Conservation (phyloP, 2,888 invertebrate genomes). For the Hydraecia micacea region DNA sequence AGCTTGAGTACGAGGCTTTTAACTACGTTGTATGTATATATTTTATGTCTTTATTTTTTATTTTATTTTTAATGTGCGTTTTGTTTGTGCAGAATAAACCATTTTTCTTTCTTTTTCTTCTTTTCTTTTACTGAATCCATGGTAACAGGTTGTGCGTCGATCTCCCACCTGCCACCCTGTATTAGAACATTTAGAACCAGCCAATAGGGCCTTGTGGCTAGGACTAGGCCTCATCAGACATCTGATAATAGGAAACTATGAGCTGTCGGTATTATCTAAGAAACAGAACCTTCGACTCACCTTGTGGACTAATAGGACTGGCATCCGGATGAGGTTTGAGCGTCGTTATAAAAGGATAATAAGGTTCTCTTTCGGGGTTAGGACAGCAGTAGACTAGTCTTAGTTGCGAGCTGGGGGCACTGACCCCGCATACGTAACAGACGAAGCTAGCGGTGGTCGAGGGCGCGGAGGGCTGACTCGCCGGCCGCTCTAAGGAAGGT, state of each 20-base stretch:
- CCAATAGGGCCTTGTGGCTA: background rate
- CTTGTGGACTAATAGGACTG: conserved; percentile 97
- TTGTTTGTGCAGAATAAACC: too few species aligned
- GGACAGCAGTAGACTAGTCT: conserved; percentile 96
- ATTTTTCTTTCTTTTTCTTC: too few species aligned
- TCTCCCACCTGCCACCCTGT: too few species aligned
- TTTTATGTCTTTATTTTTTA: too few species aligned
- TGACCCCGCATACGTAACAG: conserved; percentile 96
- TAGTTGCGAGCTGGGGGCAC: conserved; percentile 94
- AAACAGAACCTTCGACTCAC: conserved; percentile 76
- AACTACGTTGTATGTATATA: too few species aligned
- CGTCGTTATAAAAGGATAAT: conserved; percentile 96
- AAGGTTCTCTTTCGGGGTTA: conserved; percentile 96
- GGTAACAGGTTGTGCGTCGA: too few species aligned
- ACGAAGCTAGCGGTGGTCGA: conserved; percentile 91
- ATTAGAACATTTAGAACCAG: background rate
- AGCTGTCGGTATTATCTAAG: background rate
- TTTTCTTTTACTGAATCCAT: too few species aligned
- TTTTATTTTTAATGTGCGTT: too few species aligned
- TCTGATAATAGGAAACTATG: background rate
- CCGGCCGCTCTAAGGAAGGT: conserved; percentile 79
- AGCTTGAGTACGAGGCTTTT: too few species aligned
- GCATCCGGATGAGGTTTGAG: conserved; percentile 95
- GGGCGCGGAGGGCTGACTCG: conserved; percentile 74
- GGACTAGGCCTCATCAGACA: background rate